Percentiles rank a stretch among this genome's conserved stretches.
These are phyloP conservation scores for Acrobasis suavella DNA, from an alignment of 2,888 invertebrate genomes.

Conservation along the genomic window DNA sequence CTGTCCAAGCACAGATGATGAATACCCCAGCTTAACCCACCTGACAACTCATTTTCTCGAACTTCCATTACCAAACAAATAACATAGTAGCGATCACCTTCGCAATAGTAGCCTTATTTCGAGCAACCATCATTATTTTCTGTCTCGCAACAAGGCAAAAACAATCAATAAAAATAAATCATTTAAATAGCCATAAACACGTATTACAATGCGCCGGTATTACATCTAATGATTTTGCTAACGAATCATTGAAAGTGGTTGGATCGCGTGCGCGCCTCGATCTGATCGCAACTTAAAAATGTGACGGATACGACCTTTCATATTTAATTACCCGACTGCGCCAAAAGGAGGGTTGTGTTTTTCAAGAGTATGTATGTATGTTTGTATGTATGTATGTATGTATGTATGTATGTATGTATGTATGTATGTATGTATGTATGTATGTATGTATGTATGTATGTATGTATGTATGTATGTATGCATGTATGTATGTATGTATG, in stretches of 20 bases:
- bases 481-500: too few species aligned
- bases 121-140: slow-evolving; percentile 79
- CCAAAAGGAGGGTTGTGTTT: too few species aligned
- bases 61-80: slow-evolving; percentile 79
- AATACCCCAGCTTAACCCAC: slow-evolving; percentile 63
- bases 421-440: too few species aligned
- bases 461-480: too few species aligned
- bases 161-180: slow-evolving; percentile 83
- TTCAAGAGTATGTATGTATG: too few species aligned
- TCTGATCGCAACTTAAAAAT: slow-evolving; percentile 41
- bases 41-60: slow-evolving; percentile 80
- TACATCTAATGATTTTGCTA: slow-evolving; percentile 83
- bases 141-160: slow-evolving; percentile 81
- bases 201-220: slow-evolving; percentile 79
- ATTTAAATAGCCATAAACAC: slow-evolving; percentile 83
- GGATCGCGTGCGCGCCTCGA: slow-evolving; percentile 74
- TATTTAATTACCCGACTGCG: too few species aligned
- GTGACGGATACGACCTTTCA: not conserved
- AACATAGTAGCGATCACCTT: slow-evolving; percentile 75
- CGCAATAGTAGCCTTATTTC: slow-evolving; percentile 77
- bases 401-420: too few species aligned
- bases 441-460: too few species aligned
- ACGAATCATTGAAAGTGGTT: slow-evolving; percentile 82
- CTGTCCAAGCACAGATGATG: slow-evolving; percentile 55
- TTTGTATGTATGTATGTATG: too few species aligned